Evolutionary conservation across 2,888 invertebrate genomes (phyloP), one percentile per base, ranked within the genome.

Genomic region (Phyllotreta cruciferae): DNA sequence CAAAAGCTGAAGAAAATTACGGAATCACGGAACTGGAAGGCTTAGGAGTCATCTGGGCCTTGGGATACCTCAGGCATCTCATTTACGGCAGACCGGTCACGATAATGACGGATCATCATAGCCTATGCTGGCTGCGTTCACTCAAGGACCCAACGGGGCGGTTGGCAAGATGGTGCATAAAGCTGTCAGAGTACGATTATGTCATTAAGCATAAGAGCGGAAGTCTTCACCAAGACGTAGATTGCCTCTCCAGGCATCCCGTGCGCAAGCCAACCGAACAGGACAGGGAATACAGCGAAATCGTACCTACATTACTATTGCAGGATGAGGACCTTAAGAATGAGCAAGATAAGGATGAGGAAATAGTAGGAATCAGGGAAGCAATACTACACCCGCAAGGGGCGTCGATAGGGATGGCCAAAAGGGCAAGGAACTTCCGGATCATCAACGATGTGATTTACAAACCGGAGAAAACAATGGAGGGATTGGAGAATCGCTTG

Each of bases 401-500:
- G 11, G 45, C 45, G 11, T 6, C 45, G 1, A 44, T 44, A 8
- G 45, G 45, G 2, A 10, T 11, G 7, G 14, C 13, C 3, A 11
- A 4, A 44, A 44, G 45, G 11, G 45, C 45, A 10, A 44, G 7
- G 14, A 44, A 44, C 11, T 44, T 44, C 14, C 10, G 45, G 14
- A 11, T 44, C 8, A 44, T 44, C 1, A 14, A 44, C 45, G 14
- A 4, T 1, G 11, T 44, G 9, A 5, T 44, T 4, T 44, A 44
- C 7, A 44, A 44, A 11, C 7, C 14, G 1, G 3, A 44, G 4
- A 4, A 24, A 24, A 24, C 24, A 24, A 1, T 1, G 1, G 9
- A 37, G 0, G 68, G 70, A 13, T 8, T n/a, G 13, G 56, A 63
- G 8, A 44, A 69, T 36, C 39, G 72, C n/a, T 42, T 73, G 14